Conservation (phyloP, 1,140 invertebrate genomes). For the Saxidomus purpurata region DNA sequence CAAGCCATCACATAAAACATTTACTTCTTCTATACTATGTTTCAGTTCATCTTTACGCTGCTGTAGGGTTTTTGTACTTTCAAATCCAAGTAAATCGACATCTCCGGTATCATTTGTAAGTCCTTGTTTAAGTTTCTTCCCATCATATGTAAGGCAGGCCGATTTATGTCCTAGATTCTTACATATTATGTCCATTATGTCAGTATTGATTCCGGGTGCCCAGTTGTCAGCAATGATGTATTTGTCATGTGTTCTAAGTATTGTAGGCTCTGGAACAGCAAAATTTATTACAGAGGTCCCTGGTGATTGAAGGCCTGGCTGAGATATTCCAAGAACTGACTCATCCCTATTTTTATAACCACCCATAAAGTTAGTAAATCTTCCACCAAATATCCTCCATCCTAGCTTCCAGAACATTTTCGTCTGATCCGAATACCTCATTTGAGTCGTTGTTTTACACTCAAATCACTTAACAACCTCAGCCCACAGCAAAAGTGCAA, state of each 20-base stretch:
- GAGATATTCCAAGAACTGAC: background rate
- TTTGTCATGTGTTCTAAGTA: conserved; percentile 31
- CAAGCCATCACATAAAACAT: background rate
- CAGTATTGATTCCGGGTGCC: background rate
- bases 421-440: conserved; percentile 62
- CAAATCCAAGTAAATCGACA: conserved; percentile 24
- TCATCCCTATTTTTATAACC: conserved; percentile 64
- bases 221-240: background rate
- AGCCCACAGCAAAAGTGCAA: conserved; percentile 54
- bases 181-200: background rate
- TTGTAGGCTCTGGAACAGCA: conserved; percentile 58
- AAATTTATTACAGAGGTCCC: conserved; percentile 52
- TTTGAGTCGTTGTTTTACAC: conserved; percentile 33
- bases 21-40: background rate
- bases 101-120: conserved; percentile 11
- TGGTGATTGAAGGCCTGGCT: background rate
- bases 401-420: conserved; percentile 67
- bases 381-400: conserved; percentile 59
- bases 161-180: background rate
- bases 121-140: conserved; percentile 13
- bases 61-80: background rate
- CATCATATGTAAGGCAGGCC: conserved; percentile 18
- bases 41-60: background rate
- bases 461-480: conserved; percentile 59
- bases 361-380: conserved; percentile 61